Evolutionary conservation across 2,797 vertebrate species (phyloP).

Genomic region (Anisognathus igniventris): DNA sequence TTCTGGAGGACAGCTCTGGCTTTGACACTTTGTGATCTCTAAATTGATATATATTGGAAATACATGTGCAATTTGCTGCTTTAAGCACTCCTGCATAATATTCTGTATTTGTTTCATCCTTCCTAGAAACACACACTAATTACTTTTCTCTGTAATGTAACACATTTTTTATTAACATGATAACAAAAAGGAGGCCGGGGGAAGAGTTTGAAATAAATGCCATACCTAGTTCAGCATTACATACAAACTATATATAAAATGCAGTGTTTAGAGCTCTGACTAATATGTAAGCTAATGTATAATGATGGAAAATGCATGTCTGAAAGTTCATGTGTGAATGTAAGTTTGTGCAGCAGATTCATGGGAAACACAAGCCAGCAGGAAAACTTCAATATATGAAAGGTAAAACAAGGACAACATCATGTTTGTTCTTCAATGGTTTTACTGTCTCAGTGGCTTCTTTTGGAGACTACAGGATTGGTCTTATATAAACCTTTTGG

Average conservation of each 20-base stretch:
- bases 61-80: background rate
- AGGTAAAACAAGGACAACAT: background rate
- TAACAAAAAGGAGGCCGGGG: background rate
- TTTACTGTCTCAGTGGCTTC: background rate
- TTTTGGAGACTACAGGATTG: background rate
- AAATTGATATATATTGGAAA: background rate
- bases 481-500: background rate
- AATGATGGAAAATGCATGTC: background rate
- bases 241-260: background rate
- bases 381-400: background rate
- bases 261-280: background rate
- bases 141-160: background rate
- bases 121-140: background rate
- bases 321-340: background rate
- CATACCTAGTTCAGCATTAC: background rate
- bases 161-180: background rate
- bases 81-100: background rate
- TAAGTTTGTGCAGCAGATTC: background rate
- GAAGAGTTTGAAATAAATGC: background rate
- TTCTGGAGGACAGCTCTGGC: background rate
- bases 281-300: background rate
- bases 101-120: background rate
- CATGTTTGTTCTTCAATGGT: background rate
- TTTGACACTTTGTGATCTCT: background rate
- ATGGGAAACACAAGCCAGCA: background rate